A percentile compares a stretch with the other conserved stretches of the same genome.
phyloP scores from a whole-genome alignment of 2,797 vertebrate genomes.

The Tapera naevia region DNA sequence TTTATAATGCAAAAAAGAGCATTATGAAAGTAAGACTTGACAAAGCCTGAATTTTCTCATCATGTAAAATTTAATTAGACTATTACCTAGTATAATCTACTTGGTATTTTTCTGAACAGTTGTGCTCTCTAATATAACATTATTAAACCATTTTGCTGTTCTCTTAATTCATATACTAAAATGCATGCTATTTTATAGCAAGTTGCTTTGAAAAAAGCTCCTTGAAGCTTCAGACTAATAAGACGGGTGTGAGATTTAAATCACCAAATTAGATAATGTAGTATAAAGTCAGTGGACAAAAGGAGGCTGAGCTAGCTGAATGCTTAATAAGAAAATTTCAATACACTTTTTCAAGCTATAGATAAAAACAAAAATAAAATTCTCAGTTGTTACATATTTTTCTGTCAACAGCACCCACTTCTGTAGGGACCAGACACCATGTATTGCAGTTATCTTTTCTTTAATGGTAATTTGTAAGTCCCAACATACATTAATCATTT shows the following conservation, averaged over 20 bases:
- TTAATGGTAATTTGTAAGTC: not conserved
- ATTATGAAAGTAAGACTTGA: not conserved
- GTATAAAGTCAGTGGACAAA: not conserved
- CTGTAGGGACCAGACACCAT: not conserved
- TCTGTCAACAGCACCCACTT: not conserved
- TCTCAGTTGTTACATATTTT: not conserved
- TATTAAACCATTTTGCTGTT: not conserved
- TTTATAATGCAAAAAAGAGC: not conserved
- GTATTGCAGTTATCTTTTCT: not conserved
- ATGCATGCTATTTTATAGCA: not conserved
- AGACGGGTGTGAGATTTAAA: not conserved
- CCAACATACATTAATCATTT: not conserved
- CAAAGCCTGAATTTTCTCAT: not conserved
- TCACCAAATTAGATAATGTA: not conserved
- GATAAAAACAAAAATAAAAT: not conserved
- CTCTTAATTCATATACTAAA: not conserved
- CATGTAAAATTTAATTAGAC: not conserved
- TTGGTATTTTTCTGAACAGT: not conserved
- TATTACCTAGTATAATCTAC: not conserved
- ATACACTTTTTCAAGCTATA: not conserved
- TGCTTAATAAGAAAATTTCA: not conserved
- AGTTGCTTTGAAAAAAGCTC: not conserved
- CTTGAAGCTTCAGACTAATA: not conserved
- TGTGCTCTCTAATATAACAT: not conserved
- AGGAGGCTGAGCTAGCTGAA: not conserved